These are phyloP conservation scores for Oasisia sp. DNA, from an alignment of 2,888 invertebrate species.

Conservation along the genomic window DNA sequence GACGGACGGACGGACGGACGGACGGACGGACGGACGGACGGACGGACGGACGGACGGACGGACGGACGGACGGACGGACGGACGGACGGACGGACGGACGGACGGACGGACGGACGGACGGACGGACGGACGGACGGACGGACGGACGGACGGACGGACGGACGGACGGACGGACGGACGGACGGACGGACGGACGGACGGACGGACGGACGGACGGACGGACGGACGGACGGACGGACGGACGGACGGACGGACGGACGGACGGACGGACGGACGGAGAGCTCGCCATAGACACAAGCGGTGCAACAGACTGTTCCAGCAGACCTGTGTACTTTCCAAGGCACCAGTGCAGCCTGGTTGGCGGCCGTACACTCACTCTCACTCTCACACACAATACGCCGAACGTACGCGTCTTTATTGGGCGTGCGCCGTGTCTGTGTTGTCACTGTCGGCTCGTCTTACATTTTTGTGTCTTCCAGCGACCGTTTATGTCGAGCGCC, in stretches of 20 bases:
- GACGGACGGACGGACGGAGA: neutral
- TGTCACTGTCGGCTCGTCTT: slow-evolving; percentile 17
- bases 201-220: neutral
- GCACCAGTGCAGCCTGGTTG: neutral
- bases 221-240: neutral
- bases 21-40: neutral
- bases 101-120: neutral
- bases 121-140: neutral
- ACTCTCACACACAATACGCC: neutral
- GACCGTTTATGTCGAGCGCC: neutral
- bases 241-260: neutral
- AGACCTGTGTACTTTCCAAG: neutral
- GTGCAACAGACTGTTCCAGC: neutral
- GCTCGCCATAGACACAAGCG: neutral
- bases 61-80: neutral
- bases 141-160: neutral
- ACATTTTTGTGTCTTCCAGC: slow-evolving; percentile 4
- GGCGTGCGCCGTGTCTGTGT: slow-evolving; percentile 3
- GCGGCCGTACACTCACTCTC: neutral
- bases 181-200: neutral
- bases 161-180: neutral
- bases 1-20: neutral
- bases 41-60: neutral
- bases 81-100: neutral
- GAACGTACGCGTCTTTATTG: slow-evolving; percentile 13